Percentiles rank a stretch among this genome's conserved stretches.
Evolutionary conservation across 2,113 vertebrate genomes (phyloP).

Genomic region (Malurus cyaneus): DNA sequence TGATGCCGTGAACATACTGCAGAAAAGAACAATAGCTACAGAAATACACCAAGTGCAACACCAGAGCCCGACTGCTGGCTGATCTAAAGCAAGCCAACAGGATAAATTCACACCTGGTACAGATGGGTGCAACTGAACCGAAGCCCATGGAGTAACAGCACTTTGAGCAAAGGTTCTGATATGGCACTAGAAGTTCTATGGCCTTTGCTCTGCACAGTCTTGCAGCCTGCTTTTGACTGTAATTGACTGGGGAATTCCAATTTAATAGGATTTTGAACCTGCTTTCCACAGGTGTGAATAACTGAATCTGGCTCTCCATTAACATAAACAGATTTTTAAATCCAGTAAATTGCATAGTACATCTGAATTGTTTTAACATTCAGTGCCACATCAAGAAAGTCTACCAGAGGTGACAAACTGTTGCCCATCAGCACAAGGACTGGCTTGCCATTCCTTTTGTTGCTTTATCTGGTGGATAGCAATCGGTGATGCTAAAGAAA

Average conservation of each 20-base stretch:
- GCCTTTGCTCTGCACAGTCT: not conserved
- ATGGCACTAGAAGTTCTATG: not conserved
- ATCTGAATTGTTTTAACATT: not conserved
- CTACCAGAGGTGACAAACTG: not conserved
- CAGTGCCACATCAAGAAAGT: not conserved
- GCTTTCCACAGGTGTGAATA: not conserved
- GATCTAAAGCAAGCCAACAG: not conserved
- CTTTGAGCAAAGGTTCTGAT: not conserved
- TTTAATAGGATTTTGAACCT: not conserved
- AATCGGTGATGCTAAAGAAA: not conserved
- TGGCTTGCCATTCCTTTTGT: not conserved
- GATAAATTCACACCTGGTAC: not conserved
- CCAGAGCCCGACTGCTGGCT: not conserved
- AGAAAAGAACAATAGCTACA: slow-evolving; percentile 20
- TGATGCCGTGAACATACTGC: not conserved
- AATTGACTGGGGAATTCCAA: not conserved
- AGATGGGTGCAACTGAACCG: not conserved
- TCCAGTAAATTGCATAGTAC: not conserved
- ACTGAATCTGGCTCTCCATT: not conserved
- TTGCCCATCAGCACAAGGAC: not conserved
- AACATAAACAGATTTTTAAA: not conserved
- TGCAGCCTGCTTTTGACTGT: not conserved
- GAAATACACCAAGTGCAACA: not conserved
- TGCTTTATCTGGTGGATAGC: not conserved
- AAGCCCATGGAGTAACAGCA: not conserved